Conservation (phyloP, 2,797 vertebrate genomes). For the Oceanodroma leucorhoa region DNA sequence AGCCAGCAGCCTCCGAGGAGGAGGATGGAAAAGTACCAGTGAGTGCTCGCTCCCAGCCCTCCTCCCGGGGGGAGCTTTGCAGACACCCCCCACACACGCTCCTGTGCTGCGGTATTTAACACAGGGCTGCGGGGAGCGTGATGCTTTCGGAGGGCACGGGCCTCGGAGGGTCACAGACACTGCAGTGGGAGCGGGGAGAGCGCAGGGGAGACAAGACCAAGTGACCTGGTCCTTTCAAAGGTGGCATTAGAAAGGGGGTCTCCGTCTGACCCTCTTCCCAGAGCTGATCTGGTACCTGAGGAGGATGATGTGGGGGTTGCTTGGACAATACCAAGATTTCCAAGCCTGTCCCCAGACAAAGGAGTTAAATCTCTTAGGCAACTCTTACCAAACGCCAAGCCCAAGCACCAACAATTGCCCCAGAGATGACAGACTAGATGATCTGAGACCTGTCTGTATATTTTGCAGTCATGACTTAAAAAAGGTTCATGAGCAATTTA, state of each 20-base stretch:
- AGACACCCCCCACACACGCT: accelerated
- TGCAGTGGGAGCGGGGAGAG: not conserved
- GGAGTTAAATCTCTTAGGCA: not conserved
- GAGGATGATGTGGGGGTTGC: not conserved
- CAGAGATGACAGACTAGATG: not conserved
- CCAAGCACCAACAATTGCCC: not conserved
- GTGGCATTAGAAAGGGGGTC: not conserved
- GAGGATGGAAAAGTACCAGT: slow-evolving; percentile 45
- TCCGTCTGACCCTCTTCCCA: not conserved
- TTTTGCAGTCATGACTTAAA: not conserved
- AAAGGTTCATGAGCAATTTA: slow-evolving; percentile 11
- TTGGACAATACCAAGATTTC: not conserved
- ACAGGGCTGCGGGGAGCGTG: not conserved
- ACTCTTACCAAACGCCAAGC: not conserved
- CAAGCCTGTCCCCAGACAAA: not conserved
- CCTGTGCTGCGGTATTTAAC: not conserved
- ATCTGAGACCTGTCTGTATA: not conserved
- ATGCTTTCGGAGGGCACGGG: not conserved
- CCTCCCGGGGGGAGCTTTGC: not conserved
- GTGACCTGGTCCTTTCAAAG: not conserved
- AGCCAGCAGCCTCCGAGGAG: not conserved
- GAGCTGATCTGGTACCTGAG: not conserved
- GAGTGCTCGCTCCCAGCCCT: not conserved
- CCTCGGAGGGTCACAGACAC: not conserved
- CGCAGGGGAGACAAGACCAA: not conserved